These are phyloP conservation scores for Albula goreensis DNA, from an alignment of 2,113 vertebrate genomes.

Conservation along the genomic window DNA sequence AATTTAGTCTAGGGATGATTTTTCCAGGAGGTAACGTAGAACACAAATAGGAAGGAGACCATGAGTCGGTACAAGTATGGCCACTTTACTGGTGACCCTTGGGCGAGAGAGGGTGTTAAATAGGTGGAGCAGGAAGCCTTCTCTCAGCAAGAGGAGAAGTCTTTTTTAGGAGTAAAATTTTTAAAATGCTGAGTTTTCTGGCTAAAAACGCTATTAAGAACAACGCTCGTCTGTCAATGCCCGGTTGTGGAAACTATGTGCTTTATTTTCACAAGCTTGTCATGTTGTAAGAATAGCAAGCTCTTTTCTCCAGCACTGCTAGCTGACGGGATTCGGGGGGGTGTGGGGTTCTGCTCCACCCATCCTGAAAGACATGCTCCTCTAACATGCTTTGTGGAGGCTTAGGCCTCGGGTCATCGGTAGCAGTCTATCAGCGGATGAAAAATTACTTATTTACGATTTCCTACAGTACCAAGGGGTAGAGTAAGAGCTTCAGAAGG, in stretches of 20 bases:
- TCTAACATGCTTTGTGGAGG: not conserved
- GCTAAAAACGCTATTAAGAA: conserved; percentile 22
- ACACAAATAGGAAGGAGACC: too few relatives aligned
- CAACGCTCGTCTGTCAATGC: conserved; percentile 49
- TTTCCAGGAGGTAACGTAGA: too few relatives aligned
- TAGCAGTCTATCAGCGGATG: not conserved
- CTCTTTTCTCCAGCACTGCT: conserved; percentile 16
- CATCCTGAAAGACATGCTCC: not conserved
- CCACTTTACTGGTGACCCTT: too few relatives aligned
- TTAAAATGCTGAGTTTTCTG: conserved; percentile 9
- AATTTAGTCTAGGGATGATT: too few relatives aligned
- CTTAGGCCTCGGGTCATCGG: not conserved
- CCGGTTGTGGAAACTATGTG: conserved; percentile 49
- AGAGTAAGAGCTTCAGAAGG: too few relatives aligned
- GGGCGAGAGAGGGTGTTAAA: too few relatives aligned
- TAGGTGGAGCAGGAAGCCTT: not conserved
- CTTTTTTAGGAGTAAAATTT: not conserved
- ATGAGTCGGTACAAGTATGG: too few relatives aligned
- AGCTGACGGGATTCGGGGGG: conserved; percentile 12
- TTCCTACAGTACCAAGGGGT: not conserved
- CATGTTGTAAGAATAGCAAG: conserved; percentile 29
- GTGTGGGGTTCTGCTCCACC: not conserved
- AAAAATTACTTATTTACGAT: not conserved
- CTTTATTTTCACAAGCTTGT: conserved; percentile 52
- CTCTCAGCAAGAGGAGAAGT: not conserved